Conservation (phyloP, 1,140 invertebrate species). For the Lamellibrachia luymesi region DNA sequence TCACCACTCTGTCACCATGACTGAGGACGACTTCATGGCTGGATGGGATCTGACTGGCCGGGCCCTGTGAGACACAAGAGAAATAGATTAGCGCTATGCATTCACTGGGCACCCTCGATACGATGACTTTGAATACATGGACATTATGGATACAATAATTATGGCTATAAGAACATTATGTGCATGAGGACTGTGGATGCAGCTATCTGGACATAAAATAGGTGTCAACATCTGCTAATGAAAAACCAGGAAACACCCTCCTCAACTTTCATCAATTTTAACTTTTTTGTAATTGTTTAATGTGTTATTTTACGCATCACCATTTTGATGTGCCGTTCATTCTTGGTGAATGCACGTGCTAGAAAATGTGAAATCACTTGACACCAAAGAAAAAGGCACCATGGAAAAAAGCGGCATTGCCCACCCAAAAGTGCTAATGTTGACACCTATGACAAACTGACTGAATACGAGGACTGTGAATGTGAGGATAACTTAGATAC, state of each 20-base stretch:
- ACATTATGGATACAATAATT: not conserved
- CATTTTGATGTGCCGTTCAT: no score
- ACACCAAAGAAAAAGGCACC: no score
- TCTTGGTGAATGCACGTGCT: no score
- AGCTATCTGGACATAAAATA: not conserved
- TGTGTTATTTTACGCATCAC: no score
- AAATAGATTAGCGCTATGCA: not conserved
- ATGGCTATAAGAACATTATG: not conserved
- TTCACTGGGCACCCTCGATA: not conserved
- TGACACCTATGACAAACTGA: no score
- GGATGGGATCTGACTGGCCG: slow-evolving; percentile 70
- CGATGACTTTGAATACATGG: no score
- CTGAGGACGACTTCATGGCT: slow-evolving; percentile 78
- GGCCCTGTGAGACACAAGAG: slow-evolving; percentile 16
- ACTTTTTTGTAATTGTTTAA: no score
- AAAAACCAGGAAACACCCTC: no score
- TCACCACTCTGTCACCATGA: slow-evolving; percentile 81
- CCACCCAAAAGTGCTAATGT: no score
- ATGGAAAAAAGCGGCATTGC: no score
- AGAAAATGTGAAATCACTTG: no score
- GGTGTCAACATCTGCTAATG: not conserved
- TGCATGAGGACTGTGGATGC: not conserved
- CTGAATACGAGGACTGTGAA: not conserved
- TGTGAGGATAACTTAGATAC: not conserved
- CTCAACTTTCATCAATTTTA: no score